Conservation (phyloP, 2,888 invertebrate species). For the Eupelmus urozonus region DNA sequence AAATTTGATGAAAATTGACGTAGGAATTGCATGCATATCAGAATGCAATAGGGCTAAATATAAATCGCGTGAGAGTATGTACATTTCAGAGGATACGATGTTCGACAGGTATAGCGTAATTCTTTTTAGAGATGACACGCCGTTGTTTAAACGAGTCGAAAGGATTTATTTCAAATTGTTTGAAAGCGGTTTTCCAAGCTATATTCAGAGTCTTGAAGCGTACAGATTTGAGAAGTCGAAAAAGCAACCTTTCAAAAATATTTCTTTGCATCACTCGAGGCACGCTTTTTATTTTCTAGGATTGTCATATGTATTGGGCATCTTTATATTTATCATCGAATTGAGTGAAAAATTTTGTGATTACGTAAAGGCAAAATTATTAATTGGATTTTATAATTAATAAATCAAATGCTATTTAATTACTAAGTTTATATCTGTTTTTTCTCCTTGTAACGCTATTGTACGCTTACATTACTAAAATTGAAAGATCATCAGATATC, state of each 20-base stretch:
- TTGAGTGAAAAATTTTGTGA: too few relatives aligned
- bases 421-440: too few relatives aligned
- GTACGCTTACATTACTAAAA: too few relatives aligned
- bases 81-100: neutral
- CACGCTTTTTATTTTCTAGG: conserved; percentile 5
- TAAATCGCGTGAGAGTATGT: neutral
- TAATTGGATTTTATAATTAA: too few relatives aligned
- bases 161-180: too few relatives aligned
- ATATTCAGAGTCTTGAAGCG: neutral
- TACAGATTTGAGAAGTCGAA: neutral
- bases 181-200: neutral
- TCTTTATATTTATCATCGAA: neutral
- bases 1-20: neutral
- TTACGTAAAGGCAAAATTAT: too few relatives aligned
- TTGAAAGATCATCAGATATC: too few relatives aligned
- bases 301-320: neutral
- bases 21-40: conserved; percentile 22
- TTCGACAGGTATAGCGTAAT: conserved; percentile 1
- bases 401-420: too few relatives aligned
- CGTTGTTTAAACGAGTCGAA: neutral
- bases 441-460: too few relatives aligned
- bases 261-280: neutral
- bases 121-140: conserved; percentile 17
- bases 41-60: conserved; percentile 5
- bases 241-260: neutral